These are phyloP conservation scores for Lochmaea capreae DNA, from an alignment of 2,888 invertebrate species.

Conservation along the genomic window DNA sequence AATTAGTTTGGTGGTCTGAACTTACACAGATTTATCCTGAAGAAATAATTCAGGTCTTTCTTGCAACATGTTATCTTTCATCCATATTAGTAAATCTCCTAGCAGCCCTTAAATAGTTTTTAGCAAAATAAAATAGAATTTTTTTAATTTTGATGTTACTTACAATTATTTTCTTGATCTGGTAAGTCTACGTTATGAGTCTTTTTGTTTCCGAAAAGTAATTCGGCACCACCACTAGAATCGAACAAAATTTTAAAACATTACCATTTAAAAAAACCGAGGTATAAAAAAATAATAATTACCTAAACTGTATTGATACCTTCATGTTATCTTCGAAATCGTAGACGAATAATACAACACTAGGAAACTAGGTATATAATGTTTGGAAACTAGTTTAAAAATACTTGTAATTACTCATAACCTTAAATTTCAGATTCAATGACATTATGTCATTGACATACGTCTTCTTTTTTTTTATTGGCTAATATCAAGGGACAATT, in stretches of 20 bases:
- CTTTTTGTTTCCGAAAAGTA: conserved; percentile 88
- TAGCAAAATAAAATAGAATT: background rate
- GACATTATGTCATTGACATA: too few species aligned
- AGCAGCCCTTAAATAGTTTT: conserved; percentile 73
- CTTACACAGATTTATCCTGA: conserved; percentile 65
- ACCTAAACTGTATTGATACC: conserved; percentile 59
- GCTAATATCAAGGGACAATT: too few species aligned
- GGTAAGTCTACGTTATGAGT: conserved; percentile 76
- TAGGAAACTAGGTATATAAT: too few species aligned
- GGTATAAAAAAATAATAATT: conserved; percentile 19
- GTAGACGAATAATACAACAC: background rate
- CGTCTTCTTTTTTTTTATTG: too few species aligned
- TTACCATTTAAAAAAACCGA: conserved; percentile 14
- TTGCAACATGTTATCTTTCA: conserved; percentile 84
- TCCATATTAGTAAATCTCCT: conserved; percentile 80
- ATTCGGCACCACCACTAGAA: conserved; percentile 89
- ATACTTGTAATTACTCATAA: background rate
- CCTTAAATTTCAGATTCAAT: too few species aligned
- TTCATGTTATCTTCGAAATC: conserved; percentile 40
- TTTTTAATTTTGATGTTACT: conserved; percentile 49
- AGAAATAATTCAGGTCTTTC: conserved; percentile 83
- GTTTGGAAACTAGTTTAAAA: too few species aligned
- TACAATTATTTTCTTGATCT: conserved; percentile 67
- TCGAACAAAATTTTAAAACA: conserved; percentile 51
- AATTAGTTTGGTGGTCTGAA: background rate